Evolutionary conservation across 2,888 invertebrate genomes (phyloP).

Genomic region (Chaitophorus viminalis): DNA sequence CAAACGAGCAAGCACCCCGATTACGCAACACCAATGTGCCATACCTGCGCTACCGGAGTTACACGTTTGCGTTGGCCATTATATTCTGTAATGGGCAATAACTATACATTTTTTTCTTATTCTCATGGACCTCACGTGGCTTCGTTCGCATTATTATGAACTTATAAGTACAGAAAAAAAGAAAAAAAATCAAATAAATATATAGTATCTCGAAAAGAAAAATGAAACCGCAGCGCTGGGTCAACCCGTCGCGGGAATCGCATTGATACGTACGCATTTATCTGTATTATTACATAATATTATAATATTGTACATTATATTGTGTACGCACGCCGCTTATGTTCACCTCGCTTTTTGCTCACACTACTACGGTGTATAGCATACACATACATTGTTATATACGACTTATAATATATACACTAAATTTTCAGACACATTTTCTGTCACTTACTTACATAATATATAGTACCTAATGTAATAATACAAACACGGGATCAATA

Average conservation of each 20-base stretch:
- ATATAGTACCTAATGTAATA: neutral
- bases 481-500: neutral
- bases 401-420: too few relatives aligned
- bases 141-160: neutral
- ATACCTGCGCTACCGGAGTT: slow-evolving; percentile 58
- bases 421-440: neutral
- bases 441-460: too few relatives aligned
- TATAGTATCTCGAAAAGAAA: neutral
- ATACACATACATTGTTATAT: too few relatives aligned
- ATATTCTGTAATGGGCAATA: neutral
- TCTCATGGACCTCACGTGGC: slow-evolving; percentile 29
- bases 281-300: too few relatives aligned
- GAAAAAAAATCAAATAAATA: neutral
- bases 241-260: neutral
- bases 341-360: too few relatives aligned
- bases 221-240: neutral
- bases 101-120: neutral
- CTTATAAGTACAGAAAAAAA: neutral
- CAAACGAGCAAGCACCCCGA: slow-evolving; percentile 42
- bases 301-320: too few relatives aligned
- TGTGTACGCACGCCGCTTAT: too few relatives aligned
- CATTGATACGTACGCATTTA: neutral
- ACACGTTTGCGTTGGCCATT: slow-evolving; percentile 38
- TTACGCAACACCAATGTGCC: slow-evolving; percentile 41
- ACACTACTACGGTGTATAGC: too few relatives aligned